These are phyloP conservation scores for Portevinia maculata DNA, from an alignment of 2,888 invertebrate species.

Conservation along the genomic window DNA sequence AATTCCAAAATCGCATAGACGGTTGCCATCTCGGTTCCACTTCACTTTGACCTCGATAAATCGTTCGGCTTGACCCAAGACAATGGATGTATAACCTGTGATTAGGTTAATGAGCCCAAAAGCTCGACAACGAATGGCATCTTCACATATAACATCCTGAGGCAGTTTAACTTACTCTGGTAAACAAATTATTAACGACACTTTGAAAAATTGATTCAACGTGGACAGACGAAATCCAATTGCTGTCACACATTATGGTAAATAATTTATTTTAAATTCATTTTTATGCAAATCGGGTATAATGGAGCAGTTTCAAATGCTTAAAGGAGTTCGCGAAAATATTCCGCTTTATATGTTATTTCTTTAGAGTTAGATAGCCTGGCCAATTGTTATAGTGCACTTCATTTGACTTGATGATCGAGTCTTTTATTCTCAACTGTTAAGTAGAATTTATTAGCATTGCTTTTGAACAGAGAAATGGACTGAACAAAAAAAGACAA, in stretches of 20 bases:
- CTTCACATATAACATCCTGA: not conserved
- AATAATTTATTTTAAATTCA: slow-evolving; percentile 14
- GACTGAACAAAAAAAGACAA: not conserved
- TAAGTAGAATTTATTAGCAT: slow-evolving; percentile 40
- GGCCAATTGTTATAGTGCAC: no score
- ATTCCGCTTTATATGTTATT: slow-evolving; percentile 12
- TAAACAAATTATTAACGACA: slow-evolving; percentile 18
- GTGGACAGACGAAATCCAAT: not conserved
- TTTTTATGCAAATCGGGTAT: slow-evolving; percentile 35
- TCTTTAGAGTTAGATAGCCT: not conserved
- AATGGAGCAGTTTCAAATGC: not conserved
- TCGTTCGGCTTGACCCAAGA: slow-evolving; percentile 9
- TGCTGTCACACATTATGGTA: not conserved
- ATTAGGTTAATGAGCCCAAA: slow-evolving; percentile 30
- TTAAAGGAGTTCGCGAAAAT: slow-evolving; percentile 7
- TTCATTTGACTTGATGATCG: no score
- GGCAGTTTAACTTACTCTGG: not conserved
- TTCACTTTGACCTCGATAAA: slow-evolving; percentile 27
- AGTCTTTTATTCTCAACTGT: no score
- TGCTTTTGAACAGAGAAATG: slow-evolving; percentile 15
- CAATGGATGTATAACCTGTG: slow-evolving; percentile 4
- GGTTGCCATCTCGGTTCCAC: not conserved
- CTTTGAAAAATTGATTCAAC: slow-evolving; percentile 3
- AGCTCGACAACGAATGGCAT: slow-evolving; percentile 25
- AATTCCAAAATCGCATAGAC: no score